Base-by-base conservation (phyloP, 2,888 invertebrate genomes). In the Adineta ricciae region DNA sequence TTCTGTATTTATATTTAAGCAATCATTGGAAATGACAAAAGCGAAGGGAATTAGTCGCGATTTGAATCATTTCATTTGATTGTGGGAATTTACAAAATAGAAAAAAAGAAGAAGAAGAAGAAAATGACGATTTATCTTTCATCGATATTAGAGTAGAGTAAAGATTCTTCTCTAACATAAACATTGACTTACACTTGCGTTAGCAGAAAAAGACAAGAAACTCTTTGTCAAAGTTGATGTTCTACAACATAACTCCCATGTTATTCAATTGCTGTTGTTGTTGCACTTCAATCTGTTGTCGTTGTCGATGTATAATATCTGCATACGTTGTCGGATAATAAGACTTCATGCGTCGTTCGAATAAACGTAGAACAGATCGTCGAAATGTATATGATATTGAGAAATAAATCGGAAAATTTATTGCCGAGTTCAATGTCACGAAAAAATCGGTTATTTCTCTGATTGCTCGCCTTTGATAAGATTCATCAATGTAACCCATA, bases 401-500 rank as follows among this genome's bases (percentile, higher is more conserved):
- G 82, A 85, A 85, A 84, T 84, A 85, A n/a, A 85, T 72, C 27
- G 56, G 73, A 85, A 85, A 85, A 38, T 83, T 85, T 50, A 83
- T 56, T 9, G 85, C 83, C 36, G 85, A 85, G 56, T 85, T 85
- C 11, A 85, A 38, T 82, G 85, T 83, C n/a, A 85, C 21, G 24
- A 85, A 82, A 52, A 85, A 82, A 84, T 85, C 85, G 3, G 78
- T 85, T 9, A 85, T 52, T 46, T 85, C 85, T 52, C 85, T 52
- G 16, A 85, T 49, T 2, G 85, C 24, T 46, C 85, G 46, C n/a
- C 52, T 82, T 32, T 73, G 46, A 85, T 85, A 85, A 2, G 84
- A 73, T 46, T 83, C 85, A 49, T 85, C 73, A 9, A 83, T 83
- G 41, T 85, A 85, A 49, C 85, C 85, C 50, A 85, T 54, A 46